Evolutionary conservation across 1,140 invertebrate genomes (phyloP).

Genomic region (Camponotus pennsylvanicus): DNA sequence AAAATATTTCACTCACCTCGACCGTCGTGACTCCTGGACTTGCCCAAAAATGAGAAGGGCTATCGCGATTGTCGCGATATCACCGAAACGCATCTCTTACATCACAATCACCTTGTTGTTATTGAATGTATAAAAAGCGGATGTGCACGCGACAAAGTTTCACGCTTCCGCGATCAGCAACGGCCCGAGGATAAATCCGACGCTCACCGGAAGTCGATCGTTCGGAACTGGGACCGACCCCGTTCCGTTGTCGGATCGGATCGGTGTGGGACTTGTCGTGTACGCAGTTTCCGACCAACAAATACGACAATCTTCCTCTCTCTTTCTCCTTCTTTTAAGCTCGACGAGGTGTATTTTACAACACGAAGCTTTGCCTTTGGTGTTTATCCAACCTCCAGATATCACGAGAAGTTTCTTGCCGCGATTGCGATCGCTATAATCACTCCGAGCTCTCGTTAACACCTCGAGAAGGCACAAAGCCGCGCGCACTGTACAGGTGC

Average conservation of each 20-base stretch:
- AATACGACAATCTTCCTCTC: neutral
- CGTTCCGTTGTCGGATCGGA: constrained; percentile 62
- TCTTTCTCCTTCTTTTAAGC: neutral
- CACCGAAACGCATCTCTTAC: constrained; percentile 86
- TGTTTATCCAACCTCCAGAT: constrained; percentile 38
- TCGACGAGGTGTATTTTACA: neutral
- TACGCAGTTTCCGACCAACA: constrained; percentile 9
- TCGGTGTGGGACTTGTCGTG: constrained; percentile 52
- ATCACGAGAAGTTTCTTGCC: constrained; percentile 34
- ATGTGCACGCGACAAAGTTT: constrained; percentile 68
- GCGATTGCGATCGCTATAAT: constrained; percentile 42
- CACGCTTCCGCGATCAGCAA: constrained; percentile 65
- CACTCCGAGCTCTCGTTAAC: constrained; percentile 49
- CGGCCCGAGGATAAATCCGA: constrained; percentile 42
- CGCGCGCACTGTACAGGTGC: constrained; percentile 37
- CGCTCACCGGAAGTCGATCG: constrained; percentile 57
- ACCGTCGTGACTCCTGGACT: constrained; percentile 82
- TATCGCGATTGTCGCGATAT: constrained; percentile 86
- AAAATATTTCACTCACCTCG: constrained; percentile 78
- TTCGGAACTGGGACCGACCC: constrained; percentile 55
- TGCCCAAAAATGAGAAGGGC: constrained; percentile 85
- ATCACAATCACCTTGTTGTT: constrained; percentile 83
- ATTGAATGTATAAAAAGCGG: constrained; percentile 80
- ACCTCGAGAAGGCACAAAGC: constrained; percentile 35
- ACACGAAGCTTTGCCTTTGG: neutral